Conservation (phyloP, 2,113 vertebrate species). For the Cricetomys ansorgei region DNA sequence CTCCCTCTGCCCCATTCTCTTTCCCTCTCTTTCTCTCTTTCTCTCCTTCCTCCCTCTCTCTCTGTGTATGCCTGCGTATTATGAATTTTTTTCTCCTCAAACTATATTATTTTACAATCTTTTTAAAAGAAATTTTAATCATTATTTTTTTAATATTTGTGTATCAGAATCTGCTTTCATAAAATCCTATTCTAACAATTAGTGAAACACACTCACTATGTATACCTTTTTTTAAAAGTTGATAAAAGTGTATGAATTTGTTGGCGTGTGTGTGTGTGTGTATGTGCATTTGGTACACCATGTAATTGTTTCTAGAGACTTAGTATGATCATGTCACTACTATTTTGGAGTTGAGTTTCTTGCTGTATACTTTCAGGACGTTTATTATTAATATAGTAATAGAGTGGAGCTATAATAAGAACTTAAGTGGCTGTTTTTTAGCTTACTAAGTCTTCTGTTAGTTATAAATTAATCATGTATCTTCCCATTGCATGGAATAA, state of each 20-base stretch:
- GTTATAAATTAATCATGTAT: conserved; percentile 44
- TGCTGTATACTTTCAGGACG: background rate
- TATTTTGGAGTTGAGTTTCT: background rate
- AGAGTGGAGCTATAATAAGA: conserved; percentile 3
- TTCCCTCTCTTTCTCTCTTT: accelerated
- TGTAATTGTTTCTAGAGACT: background rate
- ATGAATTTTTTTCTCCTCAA: background rate
- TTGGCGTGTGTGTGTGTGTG: background rate
- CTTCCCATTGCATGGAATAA: conserved; percentile 26
- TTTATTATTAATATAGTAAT: conserved; percentile 41
- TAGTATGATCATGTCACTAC: background rate
- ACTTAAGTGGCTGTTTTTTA: background rate
- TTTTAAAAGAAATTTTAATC: background rate
- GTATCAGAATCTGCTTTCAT: background rate
- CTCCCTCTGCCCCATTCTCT: too few species aligned
- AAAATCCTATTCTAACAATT: conserved; percentile 6
- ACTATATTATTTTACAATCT: background rate
- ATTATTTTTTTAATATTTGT: conserved; percentile 37
- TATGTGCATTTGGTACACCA: background rate
- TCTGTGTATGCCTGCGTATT: background rate
- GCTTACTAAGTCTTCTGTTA: conserved; percentile 20
- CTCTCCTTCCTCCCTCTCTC: background rate
- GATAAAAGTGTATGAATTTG: background rate
- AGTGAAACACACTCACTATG: background rate
- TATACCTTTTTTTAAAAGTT: conserved; percentile 5